Base-by-base conservation (phyloP, 2,888 invertebrate species). In the Phlogophora meticulosa region DNA sequence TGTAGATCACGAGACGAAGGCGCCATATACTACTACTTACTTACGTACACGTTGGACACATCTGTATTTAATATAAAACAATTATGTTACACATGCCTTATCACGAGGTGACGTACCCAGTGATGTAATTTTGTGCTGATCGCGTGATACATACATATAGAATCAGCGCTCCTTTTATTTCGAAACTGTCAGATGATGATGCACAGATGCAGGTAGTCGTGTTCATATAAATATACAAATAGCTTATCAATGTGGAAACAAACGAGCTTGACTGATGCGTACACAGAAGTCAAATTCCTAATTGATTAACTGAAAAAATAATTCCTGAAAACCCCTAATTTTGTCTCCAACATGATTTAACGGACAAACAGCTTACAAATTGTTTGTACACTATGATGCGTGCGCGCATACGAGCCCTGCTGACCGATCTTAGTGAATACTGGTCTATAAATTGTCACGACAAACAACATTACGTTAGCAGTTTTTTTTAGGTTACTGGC, bases 61-160 rank as follows among this genome's bases (percentile, higher is more conserved):
- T 79, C 67, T 77, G 75, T 71, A 78, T 68, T 71, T 59, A 59
- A 59, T 72, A 59, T 55, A 73, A 65, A 82, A 82, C 85, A 84
- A 86, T 85, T 86, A 82, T 88, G 83, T 82, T 87, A 83, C 83
- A 85, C 84, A 86, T 86, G 83, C 84, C 83, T 76, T 83, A 82
- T 89, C 86, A 86, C 85, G 76, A 78, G 82, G 87, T 92, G 91
- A 91, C 90, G 90, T 83, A 80, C 60, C 42, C 73, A 82, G 75
- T 93, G 91, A 92, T 91, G 93, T 91, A 91, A 92, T 86, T 83
- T 85, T 85, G 81, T 81, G 83, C 80, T 85, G 82, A 85, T 84
- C 80, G 75, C 81, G 70, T 76, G 82, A 81, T 87, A 80, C 70
- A 83, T 85, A 76, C 69, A n/a, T n/a, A n/a, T n/a, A 86, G 80